A percentile compares a stretch with the other conserved stretches of the same genome.
Conservation (phyloP, 2,113 vertebrate genomes). For the Speoplatyrhinus poulsoni region DNA sequence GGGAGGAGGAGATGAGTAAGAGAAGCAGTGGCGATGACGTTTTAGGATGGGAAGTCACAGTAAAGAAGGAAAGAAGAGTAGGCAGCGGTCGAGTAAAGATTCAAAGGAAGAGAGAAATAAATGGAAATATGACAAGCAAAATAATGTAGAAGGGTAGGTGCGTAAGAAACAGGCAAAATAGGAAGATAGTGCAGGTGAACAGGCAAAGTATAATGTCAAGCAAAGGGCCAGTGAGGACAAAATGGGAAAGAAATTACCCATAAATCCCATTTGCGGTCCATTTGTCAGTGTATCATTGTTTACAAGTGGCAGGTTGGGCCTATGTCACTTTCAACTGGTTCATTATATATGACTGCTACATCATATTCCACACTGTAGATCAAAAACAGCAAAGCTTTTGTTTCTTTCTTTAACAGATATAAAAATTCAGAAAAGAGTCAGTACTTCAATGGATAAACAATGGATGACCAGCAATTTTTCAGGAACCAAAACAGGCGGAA, state of each 20-base stretch:
- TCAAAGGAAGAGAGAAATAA: not conserved
- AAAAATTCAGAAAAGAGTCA: not conserved
- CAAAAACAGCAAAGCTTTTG: not conserved
- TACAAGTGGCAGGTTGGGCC: slow-evolving; percentile 30
- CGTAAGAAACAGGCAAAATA: slow-evolving; percentile 44
- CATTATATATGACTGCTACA: not conserved
- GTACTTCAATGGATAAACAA: too few species aligned
- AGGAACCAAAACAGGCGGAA: too few species aligned
- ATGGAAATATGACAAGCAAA: slow-evolving; percentile 38
- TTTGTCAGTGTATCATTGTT: slow-evolving; percentile 10
- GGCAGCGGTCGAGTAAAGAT: not conserved
- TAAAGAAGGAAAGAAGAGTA: not conserved
- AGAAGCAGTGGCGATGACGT: slow-evolving; percentile 9
- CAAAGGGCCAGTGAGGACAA: slow-evolving; percentile 27
- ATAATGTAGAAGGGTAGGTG: slow-evolving; percentile 26
- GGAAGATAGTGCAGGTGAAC: slow-evolving; percentile 59
- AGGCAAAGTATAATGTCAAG: slow-evolving; percentile 35
- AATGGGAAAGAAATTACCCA: slow-evolving; percentile 27
- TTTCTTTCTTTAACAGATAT: not conserved
- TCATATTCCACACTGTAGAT: not conserved
- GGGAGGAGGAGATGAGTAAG: slow-evolving; percentile 13
- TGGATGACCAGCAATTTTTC: too few species aligned
- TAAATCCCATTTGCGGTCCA: slow-evolving; percentile 43
- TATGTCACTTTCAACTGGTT: slow-evolving; percentile 53
- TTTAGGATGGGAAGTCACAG: not conserved